phyloP scores from a whole-genome alignment of 2,888 invertebrate species.

The Drosophila cognata region DNA sequence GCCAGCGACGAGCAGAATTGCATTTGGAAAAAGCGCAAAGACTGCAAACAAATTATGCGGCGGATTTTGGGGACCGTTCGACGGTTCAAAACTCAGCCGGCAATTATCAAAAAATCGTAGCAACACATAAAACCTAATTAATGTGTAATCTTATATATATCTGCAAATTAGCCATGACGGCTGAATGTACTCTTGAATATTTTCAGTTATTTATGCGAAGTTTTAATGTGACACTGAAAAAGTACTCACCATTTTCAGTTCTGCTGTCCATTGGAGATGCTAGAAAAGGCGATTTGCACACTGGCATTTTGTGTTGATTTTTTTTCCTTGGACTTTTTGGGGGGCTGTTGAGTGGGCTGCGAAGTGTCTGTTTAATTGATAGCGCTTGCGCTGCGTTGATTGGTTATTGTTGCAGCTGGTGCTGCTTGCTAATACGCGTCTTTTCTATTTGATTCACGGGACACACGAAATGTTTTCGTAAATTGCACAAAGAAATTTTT shows the following conservation, averaged over 20 bases:
- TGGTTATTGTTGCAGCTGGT: constrained; percentile 32
- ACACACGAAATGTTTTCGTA: constrained; percentile 54
- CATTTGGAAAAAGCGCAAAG: constrained; percentile 14
- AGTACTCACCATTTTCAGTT: constrained; percentile 75
- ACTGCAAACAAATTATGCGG: constrained; percentile 42
- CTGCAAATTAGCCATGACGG: neutral
- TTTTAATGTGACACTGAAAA: neutral
- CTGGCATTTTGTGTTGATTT: constrained; percentile 49
- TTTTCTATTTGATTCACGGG: constrained; percentile 31
- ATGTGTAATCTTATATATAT: neutral
- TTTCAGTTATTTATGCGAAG: constrained; percentile 18
- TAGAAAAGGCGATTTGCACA: constrained; percentile 46
- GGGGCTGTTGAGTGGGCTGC: constrained; percentile 6
- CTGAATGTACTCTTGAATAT: neutral
- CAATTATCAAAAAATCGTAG: neutral
- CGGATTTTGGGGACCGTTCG: constrained; percentile 4
- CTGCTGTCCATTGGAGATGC: constrained; percentile 62
- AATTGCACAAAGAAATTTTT: constrained; percentile 68
- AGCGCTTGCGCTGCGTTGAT: constrained; percentile 11
- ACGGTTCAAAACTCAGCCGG: constrained; percentile 7
- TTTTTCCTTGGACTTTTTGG: constrained; percentile 9
- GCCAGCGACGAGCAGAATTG: neutral
- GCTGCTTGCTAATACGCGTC: constrained; percentile 57
- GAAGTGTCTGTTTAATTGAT: constrained; percentile 20
- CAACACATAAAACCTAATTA: constrained; percentile 6